Conservation (phyloP, 2,113 vertebrate species). For the Struthio camelus region DNA sequence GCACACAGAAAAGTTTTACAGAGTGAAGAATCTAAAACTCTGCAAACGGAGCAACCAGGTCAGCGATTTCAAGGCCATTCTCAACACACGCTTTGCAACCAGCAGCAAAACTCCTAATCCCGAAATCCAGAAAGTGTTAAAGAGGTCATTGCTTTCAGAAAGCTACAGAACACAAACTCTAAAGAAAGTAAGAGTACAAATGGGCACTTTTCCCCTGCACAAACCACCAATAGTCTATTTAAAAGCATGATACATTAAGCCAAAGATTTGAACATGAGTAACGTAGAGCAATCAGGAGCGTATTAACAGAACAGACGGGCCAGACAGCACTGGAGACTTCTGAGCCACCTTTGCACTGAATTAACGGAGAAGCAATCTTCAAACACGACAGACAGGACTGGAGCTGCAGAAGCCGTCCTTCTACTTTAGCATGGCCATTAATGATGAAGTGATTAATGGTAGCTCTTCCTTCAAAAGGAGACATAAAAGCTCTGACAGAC, state of each 20-base stretch:
- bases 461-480: slow-evolving; percentile 65
- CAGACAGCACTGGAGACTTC: slow-evolving; percentile 7
- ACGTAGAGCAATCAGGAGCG: neutral
- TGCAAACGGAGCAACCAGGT: neutral
- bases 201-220: neutral
- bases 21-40: neutral
- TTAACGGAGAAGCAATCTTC: slow-evolving; percentile 34
- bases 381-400: neutral
- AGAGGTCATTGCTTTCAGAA: neutral
- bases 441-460: slow-evolving; percentile 74
- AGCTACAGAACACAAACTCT: neutral
- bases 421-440: slow-evolving; percentile 43
- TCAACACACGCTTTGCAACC: neutral
- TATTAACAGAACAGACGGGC: slow-evolving; percentile 21
- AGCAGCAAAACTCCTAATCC: neutral
- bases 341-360: slow-evolving; percentile 51
- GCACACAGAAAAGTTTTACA: neutral
- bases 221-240: neutral
- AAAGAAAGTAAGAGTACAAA: neutral
- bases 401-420: slow-evolving; percentile 17
- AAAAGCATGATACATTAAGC: neutral
- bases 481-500: slow-evolving; percentile 65
- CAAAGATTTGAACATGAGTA: neutral
- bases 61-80: neutral
- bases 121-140: neutral